Conservation (phyloP, 2,888 invertebrate species). For the Trachelus stipa region DNA sequence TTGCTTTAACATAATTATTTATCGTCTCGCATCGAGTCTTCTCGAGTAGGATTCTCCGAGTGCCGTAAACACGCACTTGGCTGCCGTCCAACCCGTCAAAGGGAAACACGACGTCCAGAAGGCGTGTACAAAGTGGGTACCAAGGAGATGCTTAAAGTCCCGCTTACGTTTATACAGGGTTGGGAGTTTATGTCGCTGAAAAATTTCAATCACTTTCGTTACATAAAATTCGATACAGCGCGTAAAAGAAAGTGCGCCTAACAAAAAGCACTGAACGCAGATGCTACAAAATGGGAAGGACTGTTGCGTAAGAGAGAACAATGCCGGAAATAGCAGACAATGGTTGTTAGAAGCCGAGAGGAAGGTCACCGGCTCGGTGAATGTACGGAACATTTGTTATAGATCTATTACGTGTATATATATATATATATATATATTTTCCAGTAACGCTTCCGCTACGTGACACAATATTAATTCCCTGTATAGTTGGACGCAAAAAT, state of each 20-base stretch:
- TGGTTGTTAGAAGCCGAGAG: slow-evolving; percentile 30
- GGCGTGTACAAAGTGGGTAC: not conserved
- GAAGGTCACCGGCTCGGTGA: slow-evolving; percentile 35
- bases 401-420: not conserved
- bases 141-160: not conserved
- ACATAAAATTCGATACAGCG: not conserved
- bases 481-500: not conserved
- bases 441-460: not conserved
- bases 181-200: not conserved
- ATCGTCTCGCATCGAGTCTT: slow-evolving; percentile 12
- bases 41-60: slow-evolving; percentile 29
- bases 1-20: not conserved
- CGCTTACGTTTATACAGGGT: not conserved
- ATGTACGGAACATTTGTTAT: not conserved
- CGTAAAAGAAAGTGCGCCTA: not conserved
- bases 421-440: not conserved
- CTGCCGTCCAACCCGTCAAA: slow-evolving; percentile 23
- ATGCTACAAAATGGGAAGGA: not conserved
- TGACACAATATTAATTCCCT: not conserved
- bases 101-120: not conserved
- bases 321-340: slow-evolving; percentile 37
- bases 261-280: not conserved
- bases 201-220: not conserved
- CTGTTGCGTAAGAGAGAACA: slow-evolving; percentile 36
- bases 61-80: slow-evolving; percentile 57